Evolutionary conservation across 1,140 invertebrate species (phyloP), one percentile per base, ranked within the genome.

Genomic region (Calliphora vicina): DNA sequence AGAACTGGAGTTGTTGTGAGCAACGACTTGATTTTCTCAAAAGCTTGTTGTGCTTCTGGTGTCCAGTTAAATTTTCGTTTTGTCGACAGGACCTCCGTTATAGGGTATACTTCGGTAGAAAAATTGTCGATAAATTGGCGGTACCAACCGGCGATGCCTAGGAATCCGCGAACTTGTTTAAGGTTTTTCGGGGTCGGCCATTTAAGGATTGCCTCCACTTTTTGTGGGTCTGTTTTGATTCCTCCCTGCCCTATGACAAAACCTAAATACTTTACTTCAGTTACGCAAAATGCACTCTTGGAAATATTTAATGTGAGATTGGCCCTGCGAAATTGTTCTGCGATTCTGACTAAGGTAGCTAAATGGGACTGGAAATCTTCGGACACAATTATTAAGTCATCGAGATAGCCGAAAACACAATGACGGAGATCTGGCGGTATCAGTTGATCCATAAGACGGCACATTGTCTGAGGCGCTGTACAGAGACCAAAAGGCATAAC

Each of bases 121-220:
- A 88, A 91, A 78, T 88, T 84, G 20, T 82, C 27, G 15, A 91
- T 86, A 82, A 92, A 91, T 26, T 86, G 67, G 0, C 84, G 72
- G 80, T 90, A 91, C 87, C 88, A 88, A 5, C 80, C 86, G 2
- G 78, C 82, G 80, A 88, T 85, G 8, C 87, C 87, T 1, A 89
- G 25, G 23, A 84, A 84, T 2, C 80, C 27, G 1, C 80, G 17
- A 1, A 84, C 5, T 26, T 81, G 80, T 26, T 57, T 72, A 0
- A 25, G 13, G 9, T 29, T 74, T 27, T 42, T 73, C 8, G 83
- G 80, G 1, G 50, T 13, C 3, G 78, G 71, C 25, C 42, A 82
- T 12, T 42, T n/a, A 1, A 15, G 8, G 13, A 84, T 76, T 8
- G 42, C 61, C 10, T 25, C 20, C 10, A 84, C 83, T n/a, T 84